phyloP scores from a whole-genome alignment of 2,888 invertebrate genomes.

The Hofmannophila pseudospretella region DNA sequence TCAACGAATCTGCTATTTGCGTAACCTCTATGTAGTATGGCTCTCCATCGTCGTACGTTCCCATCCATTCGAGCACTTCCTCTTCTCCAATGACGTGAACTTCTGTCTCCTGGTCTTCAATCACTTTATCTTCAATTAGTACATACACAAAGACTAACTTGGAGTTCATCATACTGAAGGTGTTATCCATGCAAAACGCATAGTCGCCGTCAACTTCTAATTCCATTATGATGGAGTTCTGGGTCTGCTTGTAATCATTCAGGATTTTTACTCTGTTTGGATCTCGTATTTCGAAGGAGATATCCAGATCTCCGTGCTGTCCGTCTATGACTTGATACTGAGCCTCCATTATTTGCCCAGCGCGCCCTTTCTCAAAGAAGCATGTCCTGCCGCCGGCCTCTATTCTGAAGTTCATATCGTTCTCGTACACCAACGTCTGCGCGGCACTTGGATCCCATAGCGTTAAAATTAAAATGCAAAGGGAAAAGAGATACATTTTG shows the following conservation, averaged over 20 bases:
- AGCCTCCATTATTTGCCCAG: conserved; percentile 56
- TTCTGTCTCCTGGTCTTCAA: conserved; percentile 38
- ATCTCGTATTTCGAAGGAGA: conserved; percentile 84
- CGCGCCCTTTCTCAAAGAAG: conserved; percentile 51
- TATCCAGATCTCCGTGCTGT: conserved; percentile 89
- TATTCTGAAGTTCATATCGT: conserved; percentile 54
- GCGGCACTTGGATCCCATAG: conserved; percentile 21
- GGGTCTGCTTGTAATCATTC: conserved; percentile 82
- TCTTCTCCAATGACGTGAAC: conserved; percentile 34
- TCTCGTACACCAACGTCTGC: conserved; percentile 38
- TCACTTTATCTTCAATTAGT: conserved; percentile 78
- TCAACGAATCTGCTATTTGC: conserved; percentile 80
- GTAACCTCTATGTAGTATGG: conserved; percentile 61
- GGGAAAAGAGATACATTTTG: conserved; percentile 19
- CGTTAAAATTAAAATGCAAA: conserved; percentile 15
- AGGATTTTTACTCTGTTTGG: conserved; percentile 80
- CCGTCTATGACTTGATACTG: conserved; percentile 84
- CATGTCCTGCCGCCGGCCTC: conserved; percentile 56
- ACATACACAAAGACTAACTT: conserved; percentile 91
- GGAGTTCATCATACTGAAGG: conserved; percentile 86
- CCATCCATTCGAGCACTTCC: conserved; percentile 53
- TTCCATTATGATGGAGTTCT: conserved; percentile 82
- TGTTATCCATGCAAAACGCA: conserved; percentile 91
- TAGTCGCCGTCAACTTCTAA: conserved; percentile 83
- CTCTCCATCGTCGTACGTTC: conserved; percentile 37